Conservation (phyloP, 1,140 invertebrate genomes). For the Eupristina koningsbergeri region DNA sequence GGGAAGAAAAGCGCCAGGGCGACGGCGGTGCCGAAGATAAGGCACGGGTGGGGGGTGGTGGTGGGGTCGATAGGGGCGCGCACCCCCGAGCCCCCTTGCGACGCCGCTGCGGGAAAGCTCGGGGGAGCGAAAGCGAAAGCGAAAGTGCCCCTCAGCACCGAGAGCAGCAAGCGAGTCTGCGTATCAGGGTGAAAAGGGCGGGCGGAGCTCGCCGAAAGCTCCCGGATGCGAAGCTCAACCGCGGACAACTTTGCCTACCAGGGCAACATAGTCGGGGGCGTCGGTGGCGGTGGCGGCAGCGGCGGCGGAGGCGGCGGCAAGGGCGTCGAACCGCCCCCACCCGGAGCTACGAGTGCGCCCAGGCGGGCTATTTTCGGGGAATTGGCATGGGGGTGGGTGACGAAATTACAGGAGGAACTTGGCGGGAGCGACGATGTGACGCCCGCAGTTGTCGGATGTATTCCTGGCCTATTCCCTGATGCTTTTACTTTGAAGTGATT, state of each 20-base stretch:
- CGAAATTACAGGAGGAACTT: background rate
- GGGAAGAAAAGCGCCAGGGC: no score
- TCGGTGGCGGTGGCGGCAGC: no score
- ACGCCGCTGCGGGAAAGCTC: slow-evolving; percentile 19
- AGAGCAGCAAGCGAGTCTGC: background rate
- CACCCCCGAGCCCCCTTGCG: background rate
- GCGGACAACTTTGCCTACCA: slow-evolving; percentile 55
- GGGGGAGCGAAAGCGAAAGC: background rate
- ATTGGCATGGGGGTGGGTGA: background rate
- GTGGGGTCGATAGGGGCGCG: background rate
- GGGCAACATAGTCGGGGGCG: slow-evolving; percentile 48
- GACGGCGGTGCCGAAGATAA: no score
- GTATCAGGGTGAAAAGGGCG: slow-evolving; percentile 30
- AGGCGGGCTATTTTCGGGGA: background rate
- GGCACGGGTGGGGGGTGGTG: no score
- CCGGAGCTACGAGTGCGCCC: background rate
- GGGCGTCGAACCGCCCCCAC: background rate
- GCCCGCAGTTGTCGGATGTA: no score
- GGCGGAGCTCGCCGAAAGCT: slow-evolving; percentile 41
- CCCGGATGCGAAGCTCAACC: slow-evolving; percentile 52
- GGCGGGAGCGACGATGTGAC: no score
- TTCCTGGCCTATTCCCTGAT: no score
- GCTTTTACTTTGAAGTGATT: no score
- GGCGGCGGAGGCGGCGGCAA: no score
- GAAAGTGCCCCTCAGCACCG: slow-evolving; percentile 29